Conservation (phyloP, 2,888 invertebrate genomes). For the Acleris literana region DNA sequence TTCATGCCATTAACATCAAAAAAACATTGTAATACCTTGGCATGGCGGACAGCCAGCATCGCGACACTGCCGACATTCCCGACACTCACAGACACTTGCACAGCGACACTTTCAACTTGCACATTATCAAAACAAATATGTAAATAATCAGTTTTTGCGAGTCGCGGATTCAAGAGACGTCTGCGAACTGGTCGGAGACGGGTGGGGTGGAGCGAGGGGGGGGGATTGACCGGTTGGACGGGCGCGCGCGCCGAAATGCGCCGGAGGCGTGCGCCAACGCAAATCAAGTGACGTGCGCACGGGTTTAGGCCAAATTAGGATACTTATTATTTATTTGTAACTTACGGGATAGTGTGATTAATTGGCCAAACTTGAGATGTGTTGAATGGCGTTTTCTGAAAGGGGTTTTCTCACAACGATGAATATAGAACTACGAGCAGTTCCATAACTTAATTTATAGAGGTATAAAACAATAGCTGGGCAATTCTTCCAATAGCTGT, state of each 20-base stretch:
- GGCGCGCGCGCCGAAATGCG: constrained; percentile 29
- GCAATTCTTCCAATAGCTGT: too few species aligned
- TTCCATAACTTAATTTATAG: too few species aligned
- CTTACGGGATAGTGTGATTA: too few species aligned
- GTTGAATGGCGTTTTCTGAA: too few species aligned
- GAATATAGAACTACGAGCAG: too few species aligned
- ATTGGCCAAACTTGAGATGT: too few species aligned
- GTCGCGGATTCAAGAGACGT: constrained; percentile 23
- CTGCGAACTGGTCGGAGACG: constrained; percentile 19
- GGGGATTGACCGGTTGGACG: constrained; percentile 32
- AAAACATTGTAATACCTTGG: constrained; percentile 56
- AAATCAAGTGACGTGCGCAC: constrained; percentile 14
- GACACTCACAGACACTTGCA: constrained; percentile 39
- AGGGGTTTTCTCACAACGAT: too few species aligned
- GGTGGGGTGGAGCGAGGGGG: constrained; percentile 20
- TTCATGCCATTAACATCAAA: not conserved
- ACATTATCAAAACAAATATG: constrained; percentile 37
- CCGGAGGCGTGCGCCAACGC: constrained; percentile 5
- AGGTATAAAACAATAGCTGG: too few species aligned
- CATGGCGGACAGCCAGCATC: constrained; percentile 71
- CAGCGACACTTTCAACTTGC: constrained; percentile 41
- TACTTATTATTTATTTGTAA: not conserved
- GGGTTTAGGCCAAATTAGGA: constrained; percentile 7
- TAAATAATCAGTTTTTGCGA: constrained; percentile 31
- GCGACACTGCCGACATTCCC: constrained; percentile 53